phyloP scores from a whole-genome alignment of 2,888 invertebrate genomes.

The Hyppa rectilinea region DNA sequence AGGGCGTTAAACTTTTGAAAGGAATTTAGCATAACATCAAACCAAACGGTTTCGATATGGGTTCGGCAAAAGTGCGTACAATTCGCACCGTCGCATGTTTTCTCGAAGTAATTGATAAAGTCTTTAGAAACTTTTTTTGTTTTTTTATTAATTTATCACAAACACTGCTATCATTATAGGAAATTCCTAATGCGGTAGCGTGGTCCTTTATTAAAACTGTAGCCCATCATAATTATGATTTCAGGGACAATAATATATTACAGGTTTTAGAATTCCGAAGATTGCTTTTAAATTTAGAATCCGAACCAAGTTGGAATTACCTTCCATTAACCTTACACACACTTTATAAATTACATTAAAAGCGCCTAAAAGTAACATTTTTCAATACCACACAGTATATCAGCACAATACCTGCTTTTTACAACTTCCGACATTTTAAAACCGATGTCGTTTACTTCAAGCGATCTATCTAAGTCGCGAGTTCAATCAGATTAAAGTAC shows the following conservation, averaged over 20 bases:
- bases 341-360: conserved; percentile 19
- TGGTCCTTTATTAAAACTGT: not conserved
- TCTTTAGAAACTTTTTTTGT: no score
- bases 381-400: conserved; percentile 34
- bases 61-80: not conserved
- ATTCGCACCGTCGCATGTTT: not conserved
- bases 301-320: no score
- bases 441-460: conserved; percentile 57
- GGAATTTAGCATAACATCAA: not conserved
- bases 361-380: conserved; percentile 23
- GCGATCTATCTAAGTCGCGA: conserved; percentile 86
- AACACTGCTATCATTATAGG: no score
- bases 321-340: conserved; percentile 16
- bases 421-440: conserved; percentile 53
- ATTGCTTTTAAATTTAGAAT: no score
- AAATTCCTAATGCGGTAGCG: no score
- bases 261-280: no score
- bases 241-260: no score
- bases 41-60: no score
- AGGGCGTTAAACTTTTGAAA: not conserved
- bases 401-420: conserved; percentile 40
- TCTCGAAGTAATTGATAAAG: not conserved
- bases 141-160: no score
- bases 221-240: no score
- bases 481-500: conserved; percentile 90